phyloP scores from a whole-genome alignment of 1,140 invertebrate species.

The Magallana ariakensis region DNA sequence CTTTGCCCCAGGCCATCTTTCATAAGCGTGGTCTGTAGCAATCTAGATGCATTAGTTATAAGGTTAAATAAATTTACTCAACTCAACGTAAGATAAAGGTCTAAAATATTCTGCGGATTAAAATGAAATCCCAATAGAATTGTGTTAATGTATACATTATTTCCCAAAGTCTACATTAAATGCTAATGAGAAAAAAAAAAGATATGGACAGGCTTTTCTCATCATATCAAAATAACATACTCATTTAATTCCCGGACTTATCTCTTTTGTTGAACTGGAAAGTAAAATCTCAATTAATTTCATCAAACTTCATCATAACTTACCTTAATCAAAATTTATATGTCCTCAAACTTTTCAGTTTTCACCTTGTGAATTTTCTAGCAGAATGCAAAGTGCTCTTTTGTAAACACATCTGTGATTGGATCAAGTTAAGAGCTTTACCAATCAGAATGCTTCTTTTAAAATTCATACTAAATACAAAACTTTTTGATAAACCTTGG shows the following conservation, averaged over 20 bases:
- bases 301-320: not conserved
- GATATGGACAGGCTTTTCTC: too few species aligned
- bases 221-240: too few species aligned
- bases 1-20: not conserved
- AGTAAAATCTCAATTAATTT: not conserved
- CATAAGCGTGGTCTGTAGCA: not conserved
- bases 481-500: not conserved
- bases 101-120: too few species aligned
- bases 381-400: not conserved
- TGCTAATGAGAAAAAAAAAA: too few species aligned
- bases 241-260: too few species aligned
- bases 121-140: too few species aligned
- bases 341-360: not conserved
- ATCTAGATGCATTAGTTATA: too few species aligned
- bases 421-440: not conserved
- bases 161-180: too few species aligned
- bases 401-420: not conserved
- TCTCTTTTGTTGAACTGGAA: too few species aligned
- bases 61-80: too few species aligned
- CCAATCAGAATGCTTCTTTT: slow-evolving; percentile 11
- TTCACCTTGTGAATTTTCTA: slow-evolving; percentile 27
- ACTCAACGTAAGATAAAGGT: too few species aligned
- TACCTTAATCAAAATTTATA: not conserved
- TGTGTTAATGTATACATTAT: too few species aligned
- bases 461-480: slow-evolving; percentile 9